Percentiles rank a stretch among this genome's conserved stretches.
Evolutionary conservation across 2,888 invertebrate genomes (phyloP).

Genomic region (Abrostola tripartita): DNA sequence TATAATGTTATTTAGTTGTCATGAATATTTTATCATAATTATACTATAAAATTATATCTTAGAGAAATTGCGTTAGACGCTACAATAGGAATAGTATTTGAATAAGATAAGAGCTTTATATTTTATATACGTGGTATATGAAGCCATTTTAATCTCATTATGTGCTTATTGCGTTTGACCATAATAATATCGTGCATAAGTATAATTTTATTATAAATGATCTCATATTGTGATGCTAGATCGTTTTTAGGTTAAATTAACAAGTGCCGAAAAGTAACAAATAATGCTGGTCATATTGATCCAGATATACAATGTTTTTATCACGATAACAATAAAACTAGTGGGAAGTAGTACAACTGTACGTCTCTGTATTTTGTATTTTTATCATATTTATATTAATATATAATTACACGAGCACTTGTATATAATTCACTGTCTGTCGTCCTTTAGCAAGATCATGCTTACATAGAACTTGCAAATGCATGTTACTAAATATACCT

Average conservation of each 20-base stretch:
- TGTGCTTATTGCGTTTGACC: slow-evolving; percentile 31
- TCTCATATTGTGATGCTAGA: slow-evolving; percentile 55
- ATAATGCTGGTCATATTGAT: slow-evolving; percentile 14
- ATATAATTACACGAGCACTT: slow-evolving; percentile 46
- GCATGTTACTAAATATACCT: slow-evolving; percentile 60
- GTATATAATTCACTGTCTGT: slow-evolving; percentile 60
- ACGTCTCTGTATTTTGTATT: slow-evolving; percentile 42
- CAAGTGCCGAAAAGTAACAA: slow-evolving; percentile 36
- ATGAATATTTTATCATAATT: slow-evolving; percentile 16
- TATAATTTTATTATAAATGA: slow-evolving; percentile 37
- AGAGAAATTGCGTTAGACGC: slow-evolving; percentile 31
- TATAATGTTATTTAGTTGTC: slow-evolving; percentile 25
- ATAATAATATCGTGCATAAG: slow-evolving; percentile 38
- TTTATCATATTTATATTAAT: slow-evolving; percentile 40
- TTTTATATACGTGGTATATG: slow-evolving; percentile 34
- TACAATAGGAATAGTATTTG: slow-evolving; percentile 10
- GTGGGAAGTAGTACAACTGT: slow-evolving; percentile 39
- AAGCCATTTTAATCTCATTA: slow-evolving; percentile 34
- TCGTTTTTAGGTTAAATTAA: slow-evolving; percentile 44
- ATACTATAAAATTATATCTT: slow-evolving; percentile 11
- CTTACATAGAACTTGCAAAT: slow-evolving; percentile 56
- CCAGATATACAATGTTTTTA: slow-evolving; percentile 19
- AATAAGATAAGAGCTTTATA: slow-evolving; percentile 28
- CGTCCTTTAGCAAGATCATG: slow-evolving; percentile 45
- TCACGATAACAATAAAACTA: slow-evolving; percentile 39